These are phyloP conservation scores for Penaeus chinensis DNA, from an alignment of 1,140 invertebrate genomes.

Conservation along the genomic window DNA sequence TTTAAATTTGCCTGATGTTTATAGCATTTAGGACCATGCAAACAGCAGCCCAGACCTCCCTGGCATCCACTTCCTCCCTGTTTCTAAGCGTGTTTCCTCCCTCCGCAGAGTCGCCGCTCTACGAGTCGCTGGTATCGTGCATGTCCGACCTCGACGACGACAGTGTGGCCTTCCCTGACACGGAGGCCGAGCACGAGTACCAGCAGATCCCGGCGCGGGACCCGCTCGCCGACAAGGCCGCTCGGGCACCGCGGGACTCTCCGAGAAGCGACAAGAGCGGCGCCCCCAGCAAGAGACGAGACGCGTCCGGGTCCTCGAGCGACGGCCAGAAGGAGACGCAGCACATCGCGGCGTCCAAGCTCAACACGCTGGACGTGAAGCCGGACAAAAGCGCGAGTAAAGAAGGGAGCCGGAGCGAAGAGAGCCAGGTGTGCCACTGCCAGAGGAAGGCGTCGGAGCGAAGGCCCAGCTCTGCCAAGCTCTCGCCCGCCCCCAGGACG, in stretches of 20 bases:
- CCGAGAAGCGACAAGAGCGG: neutral
- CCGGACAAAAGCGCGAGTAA: slow-evolving; percentile 19
- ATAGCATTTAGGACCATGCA: too few relatives aligned
- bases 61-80: neutral
- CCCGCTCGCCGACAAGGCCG: neutral
- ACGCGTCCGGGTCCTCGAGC: neutral
- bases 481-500: neutral
- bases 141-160: slow-evolving; percentile 33
- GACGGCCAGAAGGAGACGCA: neutral
- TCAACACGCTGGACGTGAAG: slow-evolving; percentile 44
- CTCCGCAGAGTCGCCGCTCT: slow-evolving; percentile 41
- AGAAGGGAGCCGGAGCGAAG: slow-evolving; percentile 3
- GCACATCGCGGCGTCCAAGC: neutral
- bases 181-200: slow-evolving; percentile 34
- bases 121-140: slow-evolving; percentile 41
- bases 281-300: too few relatives aligned
- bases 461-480: neutral
- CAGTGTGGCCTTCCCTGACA: slow-evolving; percentile 14
- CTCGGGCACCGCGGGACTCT: neutral
- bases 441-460: slow-evolving; percentile 5
- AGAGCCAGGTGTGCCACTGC: neutral
- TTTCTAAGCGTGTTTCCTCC: neutral
- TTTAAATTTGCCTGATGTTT: too few relatives aligned
- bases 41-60: neutral
- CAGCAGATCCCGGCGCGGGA: slow-evolving; percentile 36